Percentiles rank a stretch among this genome's conserved stretches.
Conservation (phyloP, 1,140 invertebrate species). For the Protaetia brevitarsis region DNA sequence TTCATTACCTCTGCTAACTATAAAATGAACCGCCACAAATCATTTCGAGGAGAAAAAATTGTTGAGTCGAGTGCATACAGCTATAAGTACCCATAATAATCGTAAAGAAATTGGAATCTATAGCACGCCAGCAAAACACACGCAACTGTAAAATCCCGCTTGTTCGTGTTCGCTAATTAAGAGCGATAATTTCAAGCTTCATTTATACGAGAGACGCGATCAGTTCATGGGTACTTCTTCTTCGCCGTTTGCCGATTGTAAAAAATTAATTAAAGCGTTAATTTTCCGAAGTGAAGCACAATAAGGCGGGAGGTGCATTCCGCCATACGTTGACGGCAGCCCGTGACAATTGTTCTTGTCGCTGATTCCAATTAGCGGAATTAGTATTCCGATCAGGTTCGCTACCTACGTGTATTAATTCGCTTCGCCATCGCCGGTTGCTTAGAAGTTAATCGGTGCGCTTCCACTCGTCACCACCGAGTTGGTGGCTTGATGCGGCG, state of each 20-base stretch:
- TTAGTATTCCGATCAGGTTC: conserved; percentile 29
- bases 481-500: not conserved
- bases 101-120: too few relatives aligned
- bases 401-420: not conserved
- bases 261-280: not conserved
- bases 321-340: not conserved
- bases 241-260: not conserved
- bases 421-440: not conserved
- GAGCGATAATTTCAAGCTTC: not conserved
- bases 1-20: too few relatives aligned
- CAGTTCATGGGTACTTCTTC: not conserved
- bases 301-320: not conserved
- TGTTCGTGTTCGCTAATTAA: not conserved
- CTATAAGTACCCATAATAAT: too few relatives aligned
- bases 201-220: not conserved
- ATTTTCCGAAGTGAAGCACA: conserved; percentile 5
- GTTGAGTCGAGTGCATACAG: too few relatives aligned
- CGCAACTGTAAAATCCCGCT: not conserved
- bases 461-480: not conserved
- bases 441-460: not conserved
- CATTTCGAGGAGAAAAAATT: too few relatives aligned
- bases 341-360: conserved; percentile 19
- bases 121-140: not conserved
- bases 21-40: too few relatives aligned
- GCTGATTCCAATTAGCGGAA: conserved; percentile 29